Evolutionary conservation across 2,113 vertebrate species (phyloP).

Genomic region (Pantherophis guttatus): DNA sequence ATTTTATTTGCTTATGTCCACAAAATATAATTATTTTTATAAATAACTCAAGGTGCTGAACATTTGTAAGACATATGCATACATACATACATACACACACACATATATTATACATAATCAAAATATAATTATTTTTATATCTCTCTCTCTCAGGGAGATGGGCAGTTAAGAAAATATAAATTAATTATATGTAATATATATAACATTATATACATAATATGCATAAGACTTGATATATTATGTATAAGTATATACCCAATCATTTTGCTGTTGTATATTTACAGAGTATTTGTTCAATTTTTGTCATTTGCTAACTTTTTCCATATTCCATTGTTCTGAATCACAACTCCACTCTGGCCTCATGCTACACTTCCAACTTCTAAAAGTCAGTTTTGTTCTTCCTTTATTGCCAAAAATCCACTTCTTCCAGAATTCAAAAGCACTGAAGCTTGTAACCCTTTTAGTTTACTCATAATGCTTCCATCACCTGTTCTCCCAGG

Average conservation of each 20-base stretch:
- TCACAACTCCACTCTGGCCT: background rate
- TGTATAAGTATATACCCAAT: background rate
- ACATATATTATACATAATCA: no score
- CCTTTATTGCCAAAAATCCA: slow-evolving; percentile 53
- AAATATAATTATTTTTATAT: no score
- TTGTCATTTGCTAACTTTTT: background rate
- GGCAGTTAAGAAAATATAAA: no score
- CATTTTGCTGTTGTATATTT: background rate
- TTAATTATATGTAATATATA: no score
- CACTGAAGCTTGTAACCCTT: slow-evolving; percentile 49
- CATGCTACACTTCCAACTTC: slow-evolving; percentile 30
- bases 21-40: no score
- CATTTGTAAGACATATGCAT: no score
- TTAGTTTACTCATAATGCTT: slow-evolving; percentile 25
- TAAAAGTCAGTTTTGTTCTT: slow-evolving; percentile 36
- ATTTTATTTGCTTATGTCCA: no score
- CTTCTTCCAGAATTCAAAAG: slow-evolving; percentile 59
- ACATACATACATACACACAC: no score
- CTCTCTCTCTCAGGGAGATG: no score
- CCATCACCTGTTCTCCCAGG: background rate
- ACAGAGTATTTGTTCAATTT: background rate
- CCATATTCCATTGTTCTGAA: background rate
- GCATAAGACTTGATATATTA: background rate
- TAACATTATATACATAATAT: background rate
- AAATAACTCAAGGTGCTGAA: no score